Evolutionary conservation across 1,140 invertebrate species (phyloP), one percentile per base, ranked within the genome.

Genomic region (Penaeus indicus): DNA sequence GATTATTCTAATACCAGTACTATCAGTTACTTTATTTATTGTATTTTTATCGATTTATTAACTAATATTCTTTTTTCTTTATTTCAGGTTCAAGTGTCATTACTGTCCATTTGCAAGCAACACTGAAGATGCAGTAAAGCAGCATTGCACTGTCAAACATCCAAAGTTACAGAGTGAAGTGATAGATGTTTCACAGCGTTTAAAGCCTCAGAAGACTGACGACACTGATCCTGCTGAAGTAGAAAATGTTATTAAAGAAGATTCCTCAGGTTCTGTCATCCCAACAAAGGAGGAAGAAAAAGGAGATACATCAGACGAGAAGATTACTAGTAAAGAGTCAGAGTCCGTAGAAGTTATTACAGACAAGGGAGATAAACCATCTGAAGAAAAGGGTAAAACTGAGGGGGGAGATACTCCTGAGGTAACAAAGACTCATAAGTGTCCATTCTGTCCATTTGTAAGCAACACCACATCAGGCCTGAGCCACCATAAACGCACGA

Each of bases 101-200:
- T 85, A 85, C 54, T 89, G 88, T 60, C 88, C 88, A 85, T 89
- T 89, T 75, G 88, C 88, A 27, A 89, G 88, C 79, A 89, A 89
- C 62, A 89, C 63, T 82, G 88, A 89, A 85, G 83, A 85, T 72
- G 88, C 83, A 81, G 84, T 89, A 22, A 85, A 89, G 82, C 83
- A 89, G 60, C 88, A 89, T 75, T 80, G 88, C 42, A 85, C 62
- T 69, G 47, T 84, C 62, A 85, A 85, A 22, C 88, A 89, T 60
- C 88, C 88, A 1, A 89, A 83, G 60, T 32, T 85, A 42, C 84
- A 90, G 61, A 86, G 54, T 90, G 84, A 85, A 61, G 84, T 86
- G 21, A 22, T 86, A 21, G 69, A 86, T 83, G 84, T 86, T 61
- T 86, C 84, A 25, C 80, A 90, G 21, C 22, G 80, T 42, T 47